These are phyloP conservation scores for Macropus fuliginosus DNA, from an alignment of 2,797 vertebrate genomes.

Conservation along the genomic window DNA sequence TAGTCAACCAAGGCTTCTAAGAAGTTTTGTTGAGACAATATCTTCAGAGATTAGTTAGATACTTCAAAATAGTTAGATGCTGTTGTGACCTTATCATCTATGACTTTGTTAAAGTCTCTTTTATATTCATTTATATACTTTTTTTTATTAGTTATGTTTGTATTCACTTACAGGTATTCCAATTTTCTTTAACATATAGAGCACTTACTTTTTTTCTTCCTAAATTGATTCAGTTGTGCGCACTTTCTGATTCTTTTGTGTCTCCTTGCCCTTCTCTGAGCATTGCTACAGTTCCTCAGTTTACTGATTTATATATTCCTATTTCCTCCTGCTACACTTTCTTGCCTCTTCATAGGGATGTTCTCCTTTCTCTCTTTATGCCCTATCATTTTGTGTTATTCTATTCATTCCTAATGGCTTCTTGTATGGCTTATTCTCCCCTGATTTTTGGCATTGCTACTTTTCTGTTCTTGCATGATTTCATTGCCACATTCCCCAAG, in stretches of 20 bases:
- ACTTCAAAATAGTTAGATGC: not conserved
- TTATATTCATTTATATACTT: not conserved
- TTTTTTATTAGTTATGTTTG: not conserved
- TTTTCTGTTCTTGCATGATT: constrained; percentile 9
- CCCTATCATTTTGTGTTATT: not conserved
- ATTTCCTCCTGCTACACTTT: not conserved
- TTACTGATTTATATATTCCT: not conserved
- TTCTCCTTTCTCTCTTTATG: not conserved
- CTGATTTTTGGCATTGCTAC: constrained; percentile 36
- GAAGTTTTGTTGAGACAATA: not conserved
- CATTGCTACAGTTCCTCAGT: not conserved
- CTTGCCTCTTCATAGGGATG: not conserved
- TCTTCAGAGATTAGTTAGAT: not conserved
- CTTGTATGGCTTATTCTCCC: not conserved
- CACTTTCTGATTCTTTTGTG: not conserved
- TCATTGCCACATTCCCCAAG: not conserved
- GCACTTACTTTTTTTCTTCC: not conserved
- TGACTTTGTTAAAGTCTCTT: not conserved
- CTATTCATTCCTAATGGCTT: constrained; percentile 17
- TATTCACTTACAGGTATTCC: not conserved
- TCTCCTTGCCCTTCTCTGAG: not conserved
- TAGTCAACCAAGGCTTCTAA: not conserved
- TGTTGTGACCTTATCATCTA: not conserved
- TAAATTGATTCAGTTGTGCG: not conserved
- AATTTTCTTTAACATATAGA: not conserved